Evolutionary conservation across 2,888 invertebrate genomes (phyloP).

Genomic region (Philereme vetulata): DNA sequence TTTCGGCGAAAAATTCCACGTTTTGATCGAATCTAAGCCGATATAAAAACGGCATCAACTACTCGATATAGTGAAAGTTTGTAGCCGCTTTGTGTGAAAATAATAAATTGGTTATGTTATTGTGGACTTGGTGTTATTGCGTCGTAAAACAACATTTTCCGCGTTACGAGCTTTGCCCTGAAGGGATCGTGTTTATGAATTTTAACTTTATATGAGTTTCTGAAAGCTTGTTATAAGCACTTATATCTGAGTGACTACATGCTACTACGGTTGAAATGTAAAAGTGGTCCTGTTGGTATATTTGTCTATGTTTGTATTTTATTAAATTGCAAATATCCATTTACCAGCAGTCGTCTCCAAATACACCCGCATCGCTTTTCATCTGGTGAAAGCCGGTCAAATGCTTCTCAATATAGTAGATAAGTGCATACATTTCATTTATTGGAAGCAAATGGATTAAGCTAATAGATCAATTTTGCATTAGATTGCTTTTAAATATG

Average conservation of each 20-base stretch:
- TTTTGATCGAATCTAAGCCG: slow-evolving; percentile 59
- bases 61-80: slow-evolving; percentile 49
- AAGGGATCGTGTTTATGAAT: slow-evolving; percentile 46
- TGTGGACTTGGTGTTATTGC: slow-evolving; percentile 49
- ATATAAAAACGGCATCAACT: slow-evolving; percentile 51
- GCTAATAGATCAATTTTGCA: no score
- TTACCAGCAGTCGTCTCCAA: neutral
- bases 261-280: neutral
- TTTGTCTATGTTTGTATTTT: neutral
- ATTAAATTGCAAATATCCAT: neutral
- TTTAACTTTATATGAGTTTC: slow-evolving; percentile 47
- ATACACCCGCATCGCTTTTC: slow-evolving; percentile 4
- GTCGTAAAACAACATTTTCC: slow-evolving; percentile 54
- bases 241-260: slow-evolving; percentile 14
- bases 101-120: slow-evolving; percentile 54
- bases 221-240: slow-evolving; percentile 37
- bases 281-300: no score
- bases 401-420: neutral
- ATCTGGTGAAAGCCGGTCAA: slow-evolving; percentile 5
- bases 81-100: slow-evolving; percentile 51
- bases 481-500: no score
- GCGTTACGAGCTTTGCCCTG: slow-evolving; percentile 45
- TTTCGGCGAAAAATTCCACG: slow-evolving; percentile 60
- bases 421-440: no score
- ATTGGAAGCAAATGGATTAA: no score